These are phyloP conservation scores for Nephrotoma appendiculata DNA, from an alignment of 2,888 invertebrate genomes.

Conservation along the genomic window DNA sequence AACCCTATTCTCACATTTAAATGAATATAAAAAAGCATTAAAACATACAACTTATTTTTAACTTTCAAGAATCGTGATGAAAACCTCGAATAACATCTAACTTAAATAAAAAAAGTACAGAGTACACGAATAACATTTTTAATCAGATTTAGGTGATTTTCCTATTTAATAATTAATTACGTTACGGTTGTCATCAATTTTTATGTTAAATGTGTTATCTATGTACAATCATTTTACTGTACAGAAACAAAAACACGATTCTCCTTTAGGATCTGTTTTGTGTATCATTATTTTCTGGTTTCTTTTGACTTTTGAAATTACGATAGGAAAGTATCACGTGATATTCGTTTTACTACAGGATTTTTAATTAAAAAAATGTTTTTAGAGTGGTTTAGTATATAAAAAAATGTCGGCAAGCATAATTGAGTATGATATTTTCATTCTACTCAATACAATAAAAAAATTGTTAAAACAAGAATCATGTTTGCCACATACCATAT, in stretches of 20 bases:
- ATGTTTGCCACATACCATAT: neutral
- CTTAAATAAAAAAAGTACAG: neutral
- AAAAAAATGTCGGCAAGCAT: neutral
- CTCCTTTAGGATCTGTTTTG: neutral
- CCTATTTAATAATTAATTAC: neutral
- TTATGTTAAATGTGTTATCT: neutral
- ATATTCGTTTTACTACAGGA: neutral
- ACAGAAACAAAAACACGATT: neutral
- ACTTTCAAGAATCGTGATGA: neutral
- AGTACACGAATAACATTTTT: neutral
- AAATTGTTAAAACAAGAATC: neutral
- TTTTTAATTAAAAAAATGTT: neutral
- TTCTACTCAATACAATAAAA: neutral
- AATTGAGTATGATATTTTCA: neutral
- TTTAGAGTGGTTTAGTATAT: neutral
- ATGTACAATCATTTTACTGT: neutral
- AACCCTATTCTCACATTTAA: neutral
- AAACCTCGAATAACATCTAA: neutral
- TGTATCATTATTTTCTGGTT: neutral
- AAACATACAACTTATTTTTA: neutral
- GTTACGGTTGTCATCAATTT: neutral
- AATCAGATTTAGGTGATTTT: neutral
- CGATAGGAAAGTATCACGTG: neutral
- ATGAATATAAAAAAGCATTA: neutral
- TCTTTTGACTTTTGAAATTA: neutral